These are phyloP conservation scores for Pachliopta kotzebuea DNA, from an alignment of 2,888 invertebrate species.

Conservation along the genomic window DNA sequence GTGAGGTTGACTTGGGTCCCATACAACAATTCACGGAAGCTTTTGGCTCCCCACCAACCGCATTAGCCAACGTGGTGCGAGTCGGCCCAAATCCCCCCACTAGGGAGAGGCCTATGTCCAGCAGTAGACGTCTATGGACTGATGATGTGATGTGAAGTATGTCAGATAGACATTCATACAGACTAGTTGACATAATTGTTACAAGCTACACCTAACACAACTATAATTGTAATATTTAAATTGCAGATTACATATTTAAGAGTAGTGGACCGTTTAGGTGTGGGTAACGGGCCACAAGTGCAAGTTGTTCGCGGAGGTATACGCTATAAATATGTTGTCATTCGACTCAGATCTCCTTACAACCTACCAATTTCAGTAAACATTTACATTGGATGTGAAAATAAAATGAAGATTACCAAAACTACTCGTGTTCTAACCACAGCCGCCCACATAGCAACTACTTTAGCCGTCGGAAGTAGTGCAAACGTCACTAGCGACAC, in stretches of 20 bases:
- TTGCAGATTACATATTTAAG: conserved; percentile 63
- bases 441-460: not conserved
- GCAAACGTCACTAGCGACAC: not conserved
- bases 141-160: no score
- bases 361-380: conserved; percentile 60
- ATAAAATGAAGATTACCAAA: conserved; percentile 38
- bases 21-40: no score
- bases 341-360: conserved; percentile 49
- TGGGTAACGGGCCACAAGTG: conserved; percentile 48
- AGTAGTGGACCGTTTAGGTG: conserved; percentile 57
- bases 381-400: conserved; percentile 60
- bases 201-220: not conserved
- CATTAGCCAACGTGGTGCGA: no score
- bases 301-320: conserved; percentile 57
- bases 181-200: no score
- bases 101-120: no score
- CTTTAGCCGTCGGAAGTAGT: not conserved
- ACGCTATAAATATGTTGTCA: conserved; percentile 45
- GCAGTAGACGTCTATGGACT: no score
- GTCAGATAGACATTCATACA: no score
- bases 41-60: no score
- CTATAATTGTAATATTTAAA: not conserved
- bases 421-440: not conserved
- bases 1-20: no score
- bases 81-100: no score